These are phyloP conservation scores for Orthosia incerta DNA, from an alignment of 2,888 invertebrate genomes.

Conservation along the genomic window DNA sequence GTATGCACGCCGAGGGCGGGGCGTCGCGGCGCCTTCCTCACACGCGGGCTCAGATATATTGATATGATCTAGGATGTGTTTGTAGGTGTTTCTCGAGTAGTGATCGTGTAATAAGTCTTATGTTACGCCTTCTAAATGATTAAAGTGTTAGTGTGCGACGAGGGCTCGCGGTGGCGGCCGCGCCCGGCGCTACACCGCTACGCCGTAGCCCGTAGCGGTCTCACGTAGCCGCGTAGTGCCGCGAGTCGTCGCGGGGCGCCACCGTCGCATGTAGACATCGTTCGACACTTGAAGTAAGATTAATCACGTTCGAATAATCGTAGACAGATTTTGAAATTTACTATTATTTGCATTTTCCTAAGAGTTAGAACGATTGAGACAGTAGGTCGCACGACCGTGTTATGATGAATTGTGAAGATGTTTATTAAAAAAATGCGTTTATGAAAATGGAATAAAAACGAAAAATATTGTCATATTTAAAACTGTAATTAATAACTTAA, in stretches of 20 bases:
- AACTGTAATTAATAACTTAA: conserved; percentile 91
- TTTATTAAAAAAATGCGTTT: conserved; percentile 91
- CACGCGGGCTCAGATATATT: conserved; percentile 87
- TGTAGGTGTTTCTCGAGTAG: conserved; percentile 91
- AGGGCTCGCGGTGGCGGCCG: conserved; percentile 63
- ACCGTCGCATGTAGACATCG: conserved; percentile 80
- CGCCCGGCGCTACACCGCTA: conserved; percentile 57
- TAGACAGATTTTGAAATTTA: conserved; percentile 90
- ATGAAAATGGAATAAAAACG: conserved; percentile 90
- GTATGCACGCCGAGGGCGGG: conserved; percentile 75
- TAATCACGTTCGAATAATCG: conserved; percentile 89
- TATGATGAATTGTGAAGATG: conserved; percentile 90
- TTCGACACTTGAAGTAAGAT: conserved; percentile 88
- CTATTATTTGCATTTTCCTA: conserved; percentile 91
- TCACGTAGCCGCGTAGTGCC: conserved; percentile 63
- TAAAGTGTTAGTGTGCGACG: conserved; percentile 77
- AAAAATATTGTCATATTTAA: conserved; percentile 90
- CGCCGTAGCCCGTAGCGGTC: conserved; percentile 69
- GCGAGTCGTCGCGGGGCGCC: conserved; percentile 64
- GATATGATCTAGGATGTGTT: conserved; percentile 91
- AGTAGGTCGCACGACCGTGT: conserved; percentile 90
- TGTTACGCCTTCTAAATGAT: conserved; percentile 88
- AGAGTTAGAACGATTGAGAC: conserved; percentile 90
- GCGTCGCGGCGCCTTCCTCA: conserved; percentile 76
- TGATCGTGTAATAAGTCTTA: conserved; percentile 89